Percentiles rank a stretch among this genome's conserved stretches.
Evolutionary conservation across 2,888 invertebrate genomes (phyloP).

Genomic region (Smittia aterrima): DNA sequence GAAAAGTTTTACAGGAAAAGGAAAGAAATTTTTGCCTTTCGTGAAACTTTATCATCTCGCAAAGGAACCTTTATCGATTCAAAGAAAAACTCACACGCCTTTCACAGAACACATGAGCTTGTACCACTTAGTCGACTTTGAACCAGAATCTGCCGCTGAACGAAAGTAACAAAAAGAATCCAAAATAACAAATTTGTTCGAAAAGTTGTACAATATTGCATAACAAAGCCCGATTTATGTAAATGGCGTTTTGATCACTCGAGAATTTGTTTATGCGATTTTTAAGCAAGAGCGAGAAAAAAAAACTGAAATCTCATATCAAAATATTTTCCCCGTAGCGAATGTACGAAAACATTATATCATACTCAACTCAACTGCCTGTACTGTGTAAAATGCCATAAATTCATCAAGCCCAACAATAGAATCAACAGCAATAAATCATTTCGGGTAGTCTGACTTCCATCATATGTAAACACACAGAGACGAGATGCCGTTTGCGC

Average conservation of each 20-base stretch:
- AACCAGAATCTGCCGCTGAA: background rate
- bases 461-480: slow-evolving; percentile 29
- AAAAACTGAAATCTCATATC: background rate
- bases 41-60: too few species aligned
- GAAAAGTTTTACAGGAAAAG: too few species aligned
- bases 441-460: slow-evolving; percentile 28
- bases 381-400: slow-evolving; percentile 27
- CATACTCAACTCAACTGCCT: slow-evolving; percentile 23
- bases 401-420: slow-evolving; percentile 32
- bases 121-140: background rate
- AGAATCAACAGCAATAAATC: slow-evolving; percentile 33
- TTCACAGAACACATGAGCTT: background rate
- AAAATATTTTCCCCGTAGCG: slow-evolving; percentile 7
- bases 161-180: background rate
- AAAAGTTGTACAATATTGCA: background rate
- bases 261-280: slow-evolving; percentile 20
- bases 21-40: too few species aligned
- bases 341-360: slow-evolving; percentile 19
- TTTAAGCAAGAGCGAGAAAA: background rate
- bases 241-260: slow-evolving; percentile 23
- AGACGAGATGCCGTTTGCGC: background rate
- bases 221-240: slow-evolving; percentile 7
- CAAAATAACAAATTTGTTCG: background rate
- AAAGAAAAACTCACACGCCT: background rate
- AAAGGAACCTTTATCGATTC: too few species aligned